Evolutionary conservation across 2,888 invertebrate species (phyloP).

Genomic region (Dyspetes luteomarginatus): DNA sequence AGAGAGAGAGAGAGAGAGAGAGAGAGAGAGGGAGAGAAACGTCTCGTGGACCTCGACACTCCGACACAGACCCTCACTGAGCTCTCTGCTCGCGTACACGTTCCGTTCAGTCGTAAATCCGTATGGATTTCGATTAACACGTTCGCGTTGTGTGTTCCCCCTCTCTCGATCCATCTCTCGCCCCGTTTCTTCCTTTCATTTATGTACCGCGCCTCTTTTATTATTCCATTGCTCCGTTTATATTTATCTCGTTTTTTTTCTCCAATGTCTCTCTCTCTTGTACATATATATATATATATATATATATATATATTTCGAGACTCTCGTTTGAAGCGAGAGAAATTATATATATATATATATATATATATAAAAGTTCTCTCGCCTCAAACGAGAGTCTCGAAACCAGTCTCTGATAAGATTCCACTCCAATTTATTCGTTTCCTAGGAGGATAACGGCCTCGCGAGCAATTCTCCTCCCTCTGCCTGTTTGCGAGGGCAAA

Average conservation of each 20-base stretch:
- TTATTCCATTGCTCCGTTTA: constrained; percentile 30
- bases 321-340: background rate
- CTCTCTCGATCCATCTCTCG: background rate
- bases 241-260: background rate
- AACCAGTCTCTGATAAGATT: constrained; percentile 70
- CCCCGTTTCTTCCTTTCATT: constrained; percentile 25
- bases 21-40: constrained; percentile 32
- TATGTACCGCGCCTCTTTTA: constrained; percentile 25
- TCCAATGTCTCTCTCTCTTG: constrained; percentile 17
- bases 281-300: background rate
- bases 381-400: constrained; percentile 52
- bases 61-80: constrained; percentile 57
- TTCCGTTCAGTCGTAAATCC: constrained; percentile 64
- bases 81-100: constrained; percentile 58
- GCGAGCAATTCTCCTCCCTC: constrained; percentile 28
- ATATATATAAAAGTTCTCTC: background rate
- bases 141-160: constrained; percentile 53
- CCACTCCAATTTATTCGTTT: constrained; percentile 72
- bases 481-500: constrained; percentile 15
- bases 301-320: background rate
- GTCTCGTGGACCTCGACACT: constrained; percentile 59
- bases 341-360: background rate
- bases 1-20: constrained; percentile 29
- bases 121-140: constrained; percentile 67
- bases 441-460: constrained; percentile 70